Base-by-base conservation (phyloP, 2,797 vertebrate species). In the Gymnodraco acuticeps region DNA sequence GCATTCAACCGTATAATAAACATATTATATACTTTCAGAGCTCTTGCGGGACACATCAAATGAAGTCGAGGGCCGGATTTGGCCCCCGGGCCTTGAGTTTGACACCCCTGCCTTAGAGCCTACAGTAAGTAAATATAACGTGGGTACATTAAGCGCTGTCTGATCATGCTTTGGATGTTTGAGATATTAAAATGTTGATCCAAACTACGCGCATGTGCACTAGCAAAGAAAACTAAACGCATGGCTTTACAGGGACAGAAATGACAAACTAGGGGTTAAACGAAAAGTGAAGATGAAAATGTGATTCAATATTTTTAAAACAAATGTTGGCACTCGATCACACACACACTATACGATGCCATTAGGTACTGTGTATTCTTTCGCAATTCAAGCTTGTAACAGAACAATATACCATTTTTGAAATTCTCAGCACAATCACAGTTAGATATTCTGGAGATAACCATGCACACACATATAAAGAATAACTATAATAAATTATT, bases 81-180 rank as follows among this genome's bases (percentile, higher is more conserved):
- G 23, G 23, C 23, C 23, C 23, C 23, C 23, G 3, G 23, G 23
- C 23, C 23, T 27, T 27, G 23, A 27, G 23, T 27, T 27, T 27
- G 23, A 27, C 3, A 27, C 23, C 23, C 23, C 23, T 27, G 23
- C 14, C 83, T 84, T 78, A 82, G 64, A 71, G 53, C 59, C 56
- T 64, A 75, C 19, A 47, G 73, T 78, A 71, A 84, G 73, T 42
- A 20, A 56, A 67, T 68, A 68, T 64, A 58, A 75, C 14, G 54
- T 65, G 27, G n/a, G 43, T 75, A 52, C 27, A 63, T 56, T 51
- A 10, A 62, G 64, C 47, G 31, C 12, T 41, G 62, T 75, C 61
- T 72, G 82, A 76, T 72, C 64, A 53, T 70, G 51, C 60, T 68
- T 50, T 62, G 50, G 70, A 76, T 68, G 41, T 47, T 66, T 11